These are phyloP conservation scores for Bombylius discolor DNA, from an alignment of 2,888 invertebrate genomes.

Conservation along the genomic window DNA sequence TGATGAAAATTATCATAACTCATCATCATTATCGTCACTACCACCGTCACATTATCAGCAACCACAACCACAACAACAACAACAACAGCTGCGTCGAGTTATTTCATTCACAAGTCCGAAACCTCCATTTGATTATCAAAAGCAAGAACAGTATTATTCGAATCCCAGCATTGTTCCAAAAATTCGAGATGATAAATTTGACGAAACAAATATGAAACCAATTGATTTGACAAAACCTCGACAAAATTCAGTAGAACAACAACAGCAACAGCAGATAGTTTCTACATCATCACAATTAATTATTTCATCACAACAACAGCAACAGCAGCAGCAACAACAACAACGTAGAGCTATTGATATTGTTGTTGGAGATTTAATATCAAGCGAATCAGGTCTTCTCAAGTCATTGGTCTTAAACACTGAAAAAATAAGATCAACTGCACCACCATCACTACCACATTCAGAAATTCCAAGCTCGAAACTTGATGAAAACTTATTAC, in stretches of 20 bases:
- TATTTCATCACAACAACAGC: conserved; percentile 10
- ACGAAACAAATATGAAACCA: conserved; percentile 26
- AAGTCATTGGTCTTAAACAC: conserved; percentile 34
- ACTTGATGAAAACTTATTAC: conserved; percentile 48
- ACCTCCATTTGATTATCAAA: conserved; percentile 35
- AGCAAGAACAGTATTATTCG: conserved; percentile 36
- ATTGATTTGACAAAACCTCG: conserved; percentile 36
- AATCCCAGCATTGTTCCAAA: conserved; percentile 33
- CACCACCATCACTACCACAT: conserved; percentile 9
- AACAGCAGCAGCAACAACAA: not conserved
- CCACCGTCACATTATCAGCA: too few species aligned
- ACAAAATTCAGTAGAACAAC: not conserved
- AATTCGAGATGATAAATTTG: conserved; percentile 19
- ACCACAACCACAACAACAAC: not conserved
- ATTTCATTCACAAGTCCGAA: conserved; percentile 32
- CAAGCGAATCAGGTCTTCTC: conserved; percentile 29
- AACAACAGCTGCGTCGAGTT: conserved; percentile 16
- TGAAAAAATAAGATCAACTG: conserved; percentile 26
- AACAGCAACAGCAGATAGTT: conserved; percentile 1
- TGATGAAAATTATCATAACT: not conserved
- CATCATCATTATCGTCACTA: not conserved
- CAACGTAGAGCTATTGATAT: conserved; percentile 25
- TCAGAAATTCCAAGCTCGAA: conserved; percentile 9
- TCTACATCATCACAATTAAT: not conserved
- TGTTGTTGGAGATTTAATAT: conserved; percentile 28